A percentile compares a stretch with the other conserved stretches of the same genome.
These are phyloP conservation scores for Nymphalis c-album DNA, from an alignment of 2,888 invertebrate genomes.

Conservation along the genomic window DNA sequence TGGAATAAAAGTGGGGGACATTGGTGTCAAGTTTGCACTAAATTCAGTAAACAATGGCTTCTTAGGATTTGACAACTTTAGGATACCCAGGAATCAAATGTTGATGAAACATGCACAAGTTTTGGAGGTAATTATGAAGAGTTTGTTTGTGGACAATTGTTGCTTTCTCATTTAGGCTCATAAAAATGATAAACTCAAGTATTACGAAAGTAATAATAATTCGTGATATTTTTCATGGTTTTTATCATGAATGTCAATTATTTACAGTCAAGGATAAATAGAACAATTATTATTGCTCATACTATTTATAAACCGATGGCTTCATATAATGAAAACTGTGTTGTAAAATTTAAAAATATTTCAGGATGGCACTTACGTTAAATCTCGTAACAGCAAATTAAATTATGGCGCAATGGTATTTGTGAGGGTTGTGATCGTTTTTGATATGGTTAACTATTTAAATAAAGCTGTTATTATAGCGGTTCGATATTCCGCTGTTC, in stretches of 20 bases:
- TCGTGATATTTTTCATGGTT: too few species aligned
- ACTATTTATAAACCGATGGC: too few species aligned
- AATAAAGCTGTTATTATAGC: conserved; percentile 93
- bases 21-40: conserved; percentile 95
- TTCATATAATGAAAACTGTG: too few species aligned
- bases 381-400: conserved; percentile 89
- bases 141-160: not conserved
- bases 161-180: too few species aligned
- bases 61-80: conserved; percentile 90
- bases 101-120: conserved; percentile 96
- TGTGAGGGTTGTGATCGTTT: conserved; percentile 91
- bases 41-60: conserved; percentile 96
- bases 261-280: too few species aligned
- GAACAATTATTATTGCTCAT: too few species aligned
- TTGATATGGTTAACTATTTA: conserved; percentile 87
- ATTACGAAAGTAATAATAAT: too few species aligned
- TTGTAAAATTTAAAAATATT: conserved; percentile 24
- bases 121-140: conserved; percentile 68
- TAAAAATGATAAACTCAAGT: too few species aligned
- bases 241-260: too few species aligned
- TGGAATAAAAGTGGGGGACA: conserved; percentile 95
- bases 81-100: conserved; percentile 93
- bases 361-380: conserved; percentile 92
- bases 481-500: conserved; percentile 92
- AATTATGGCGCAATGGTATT: conserved; percentile 97